A percentile compares a stretch with the other conserved stretches of the same genome.
phyloP scores from a whole-genome alignment of 2,113 vertebrate species.

The Prionailurus bengalensis region DNA sequence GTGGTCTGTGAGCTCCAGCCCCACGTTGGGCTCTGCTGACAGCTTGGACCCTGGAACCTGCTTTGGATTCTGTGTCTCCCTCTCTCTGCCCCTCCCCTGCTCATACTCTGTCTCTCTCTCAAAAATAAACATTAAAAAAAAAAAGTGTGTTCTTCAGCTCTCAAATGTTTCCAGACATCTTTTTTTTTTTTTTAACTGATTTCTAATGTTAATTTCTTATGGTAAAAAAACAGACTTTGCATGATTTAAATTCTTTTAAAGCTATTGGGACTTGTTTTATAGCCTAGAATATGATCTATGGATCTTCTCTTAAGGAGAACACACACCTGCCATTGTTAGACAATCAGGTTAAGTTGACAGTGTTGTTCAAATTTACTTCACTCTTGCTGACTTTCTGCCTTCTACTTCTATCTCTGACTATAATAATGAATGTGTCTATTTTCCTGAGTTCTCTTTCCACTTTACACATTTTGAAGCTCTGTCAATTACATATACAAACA shows the following conservation, averaged over 20 bases:
- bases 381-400: neutral
- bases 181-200: neutral
- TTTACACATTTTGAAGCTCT: neutral
- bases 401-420: neutral
- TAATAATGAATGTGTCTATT: neutral
- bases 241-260: conserved; percentile 21
- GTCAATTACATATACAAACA: neutral
- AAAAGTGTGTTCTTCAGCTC: neutral
- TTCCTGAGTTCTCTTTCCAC: neutral
- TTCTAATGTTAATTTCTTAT: neutral
- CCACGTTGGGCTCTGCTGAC: too few relatives aligned
- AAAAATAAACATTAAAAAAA: too few relatives aligned
- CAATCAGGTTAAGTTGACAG: neutral
- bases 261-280: neutral
- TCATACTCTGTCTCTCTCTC: too few relatives aligned
- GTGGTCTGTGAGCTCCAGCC: too few relatives aligned
- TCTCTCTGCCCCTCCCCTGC: too few relatives aligned
- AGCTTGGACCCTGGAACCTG: too few relatives aligned
- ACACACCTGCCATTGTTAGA: neutral
- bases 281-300: neutral
- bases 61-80: too few relatives aligned
- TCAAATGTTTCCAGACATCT: neutral
- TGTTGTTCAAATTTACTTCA: neutral
- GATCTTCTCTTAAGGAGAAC: neutral
- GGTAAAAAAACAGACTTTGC: neutral